Conservation (phyloP, 2,113 vertebrate genomes). For the Nerophis ophidion region DNA sequence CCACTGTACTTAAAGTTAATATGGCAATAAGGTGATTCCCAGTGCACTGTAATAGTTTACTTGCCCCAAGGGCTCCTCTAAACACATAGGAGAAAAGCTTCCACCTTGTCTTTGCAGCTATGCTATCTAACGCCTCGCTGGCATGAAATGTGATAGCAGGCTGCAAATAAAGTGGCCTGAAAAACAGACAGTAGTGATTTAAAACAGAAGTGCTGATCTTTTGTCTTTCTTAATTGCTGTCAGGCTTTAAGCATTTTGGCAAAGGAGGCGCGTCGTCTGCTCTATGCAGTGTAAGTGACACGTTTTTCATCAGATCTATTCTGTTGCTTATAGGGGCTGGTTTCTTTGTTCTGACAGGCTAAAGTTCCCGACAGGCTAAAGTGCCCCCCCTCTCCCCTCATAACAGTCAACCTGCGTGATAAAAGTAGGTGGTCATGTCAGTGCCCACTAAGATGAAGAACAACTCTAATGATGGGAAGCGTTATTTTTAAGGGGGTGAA, state of each 20-base stretch:
- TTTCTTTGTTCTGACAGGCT: conserved; percentile 17
- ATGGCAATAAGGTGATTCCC: conserved; percentile 25
- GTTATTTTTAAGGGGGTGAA: conserved; percentile 13
- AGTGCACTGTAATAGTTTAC: conserved; percentile 19
- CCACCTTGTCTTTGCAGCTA: conserved; percentile 6
- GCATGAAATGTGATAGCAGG: conserved; percentile 13
- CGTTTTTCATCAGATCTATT: conserved; percentile 15
- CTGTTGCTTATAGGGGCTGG: neutral
- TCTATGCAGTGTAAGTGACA: neutral
- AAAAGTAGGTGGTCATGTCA: conserved; percentile 30
- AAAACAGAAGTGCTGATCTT: conserved; percentile 21
- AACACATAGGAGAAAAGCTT: conserved; percentile 16
- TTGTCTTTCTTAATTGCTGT: conserved; percentile 8
- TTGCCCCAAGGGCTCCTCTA: conserved; percentile 26
- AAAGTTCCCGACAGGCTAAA: conserved; percentile 14
- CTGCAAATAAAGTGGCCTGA: neutral
- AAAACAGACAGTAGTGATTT: conserved; percentile 5
- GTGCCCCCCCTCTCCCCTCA: conserved; percentile 9
- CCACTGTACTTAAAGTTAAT: conserved; percentile 30
- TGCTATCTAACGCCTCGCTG: neutral
- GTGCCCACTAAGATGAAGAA: conserved; percentile 16
- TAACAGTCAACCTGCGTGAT: conserved; percentile 18
- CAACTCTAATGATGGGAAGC: conserved; percentile 29
- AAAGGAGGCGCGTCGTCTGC: neutral
- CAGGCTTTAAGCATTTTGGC: conserved; percentile 9